Conservation (phyloP, 2,113 vertebrate genomes). For the Carassius gibelio region DNA sequence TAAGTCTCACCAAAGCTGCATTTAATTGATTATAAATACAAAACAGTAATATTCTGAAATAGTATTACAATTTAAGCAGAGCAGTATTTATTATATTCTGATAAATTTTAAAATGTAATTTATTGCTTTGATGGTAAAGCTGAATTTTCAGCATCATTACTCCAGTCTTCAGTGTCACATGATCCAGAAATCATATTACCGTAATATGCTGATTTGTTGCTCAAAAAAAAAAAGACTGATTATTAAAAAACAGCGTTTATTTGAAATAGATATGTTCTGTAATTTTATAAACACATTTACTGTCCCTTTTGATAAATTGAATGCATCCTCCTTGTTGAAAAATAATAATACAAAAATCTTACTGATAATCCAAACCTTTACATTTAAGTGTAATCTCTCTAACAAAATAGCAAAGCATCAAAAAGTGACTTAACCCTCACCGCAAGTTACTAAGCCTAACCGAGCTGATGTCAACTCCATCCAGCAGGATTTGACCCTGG, state of each 20-base stretch:
- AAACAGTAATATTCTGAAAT: too few relatives aligned
- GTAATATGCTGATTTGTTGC: too few relatives aligned
- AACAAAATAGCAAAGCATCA: background rate
- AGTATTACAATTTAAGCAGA: too few relatives aligned
- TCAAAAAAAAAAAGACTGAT: too few relatives aligned
- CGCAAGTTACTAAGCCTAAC: slow-evolving; percentile 86
- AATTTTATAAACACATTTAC: background rate
- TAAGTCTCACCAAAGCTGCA: background rate
- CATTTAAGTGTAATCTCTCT: too few relatives aligned
- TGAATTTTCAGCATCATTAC: background rate
- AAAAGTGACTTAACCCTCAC: slow-evolving; percentile 52
- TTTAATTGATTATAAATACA: background rate
- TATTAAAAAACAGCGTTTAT: too few relatives aligned
- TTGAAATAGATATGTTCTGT: background rate
- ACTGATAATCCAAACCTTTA: too few relatives aligned
- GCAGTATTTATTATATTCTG: too few relatives aligned
- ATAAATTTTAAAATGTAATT: background rate
- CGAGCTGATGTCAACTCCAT: slow-evolving; percentile 79
- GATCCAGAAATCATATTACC: too few relatives aligned
- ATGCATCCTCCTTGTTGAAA: background rate
- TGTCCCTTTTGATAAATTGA: background rate
- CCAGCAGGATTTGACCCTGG: slow-evolving; percentile 84
- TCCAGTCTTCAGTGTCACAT: background rate
- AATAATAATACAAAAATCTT: too few relatives aligned
- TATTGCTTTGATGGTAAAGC: background rate